Percentiles rank a stretch among this genome's conserved stretches.
phyloP scores from a whole-genome alignment of 1,140 invertebrate genomes.

The Drosophila oshimai region DNA sequence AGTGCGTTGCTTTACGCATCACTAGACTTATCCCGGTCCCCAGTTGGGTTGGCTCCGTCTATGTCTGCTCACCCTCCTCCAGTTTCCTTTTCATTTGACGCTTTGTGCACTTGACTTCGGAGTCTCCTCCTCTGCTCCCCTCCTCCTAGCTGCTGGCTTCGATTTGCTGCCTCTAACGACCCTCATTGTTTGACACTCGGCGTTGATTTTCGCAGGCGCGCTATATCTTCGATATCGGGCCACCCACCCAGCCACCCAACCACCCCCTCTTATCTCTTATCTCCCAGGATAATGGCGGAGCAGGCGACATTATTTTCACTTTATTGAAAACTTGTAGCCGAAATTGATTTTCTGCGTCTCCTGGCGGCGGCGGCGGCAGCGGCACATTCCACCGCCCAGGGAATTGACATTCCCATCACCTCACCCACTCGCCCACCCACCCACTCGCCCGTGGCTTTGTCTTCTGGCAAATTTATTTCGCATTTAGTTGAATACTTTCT shows the following conservation, averaged over 20 bases:
- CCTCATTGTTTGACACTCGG: conserved; percentile 79
- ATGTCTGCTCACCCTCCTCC: not conserved
- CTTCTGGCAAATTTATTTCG: conserved; percentile 76
- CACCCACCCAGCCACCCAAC: not conserved
- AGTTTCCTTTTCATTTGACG: conserved; percentile 77
- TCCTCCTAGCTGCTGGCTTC: conserved; percentile 36
- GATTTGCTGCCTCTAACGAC: conserved; percentile 78
- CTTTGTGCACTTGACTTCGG: conserved; percentile 78
- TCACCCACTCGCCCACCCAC: not conserved
- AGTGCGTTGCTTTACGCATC: conserved; percentile 76
- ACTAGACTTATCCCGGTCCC: conserved; percentile 59
- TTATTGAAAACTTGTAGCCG: conserved; percentile 79
- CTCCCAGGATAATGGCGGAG: conserved; percentile 62
- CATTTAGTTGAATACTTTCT: conserved; percentile 79
- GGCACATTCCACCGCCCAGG: conserved; percentile 62
- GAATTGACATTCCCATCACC: conserved; percentile 63
- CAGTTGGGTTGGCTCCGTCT: not conserved
- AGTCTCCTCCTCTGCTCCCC: conserved; percentile 7
- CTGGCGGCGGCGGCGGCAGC: conserved; percentile 44
- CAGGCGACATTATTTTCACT: conserved; percentile 74
- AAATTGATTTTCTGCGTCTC: conserved; percentile 79
- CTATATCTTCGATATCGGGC: conserved; percentile 28
- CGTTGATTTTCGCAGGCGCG: conserved; percentile 60
- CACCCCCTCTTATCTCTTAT: conserved; percentile 29
- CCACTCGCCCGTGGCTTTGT: conserved; percentile 27